phyloP scores from a whole-genome alignment of 2,113 vertebrate genomes.

The Pantherophis guttatus region DNA sequence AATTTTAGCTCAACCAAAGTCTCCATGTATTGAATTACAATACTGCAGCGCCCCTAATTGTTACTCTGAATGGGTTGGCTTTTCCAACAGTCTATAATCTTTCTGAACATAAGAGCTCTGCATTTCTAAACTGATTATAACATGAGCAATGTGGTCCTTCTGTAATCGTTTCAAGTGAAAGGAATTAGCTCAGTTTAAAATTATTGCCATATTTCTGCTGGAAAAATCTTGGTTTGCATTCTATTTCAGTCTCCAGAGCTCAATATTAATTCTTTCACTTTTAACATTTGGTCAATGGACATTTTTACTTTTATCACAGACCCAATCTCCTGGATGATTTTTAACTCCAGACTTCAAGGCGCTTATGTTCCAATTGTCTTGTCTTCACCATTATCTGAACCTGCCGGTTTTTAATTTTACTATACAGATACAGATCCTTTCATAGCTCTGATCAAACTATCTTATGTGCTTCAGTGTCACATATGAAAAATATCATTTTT shows the following conservation, averaged over 20 bases:
- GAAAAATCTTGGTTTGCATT: not conserved
- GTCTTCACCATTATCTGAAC: not conserved
- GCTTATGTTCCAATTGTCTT: not conserved
- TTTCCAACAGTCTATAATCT: not conserved
- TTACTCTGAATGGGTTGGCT: slow-evolving; percentile 34
- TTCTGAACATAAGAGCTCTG: slow-evolving; percentile 19
- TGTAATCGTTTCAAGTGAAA: not conserved
- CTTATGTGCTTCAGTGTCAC: not conserved
- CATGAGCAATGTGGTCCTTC: not conserved
- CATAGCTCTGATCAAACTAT: not conserved
- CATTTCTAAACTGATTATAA: slow-evolving; percentile 24
- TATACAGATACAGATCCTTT: not conserved
- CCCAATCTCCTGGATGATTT: not conserved
- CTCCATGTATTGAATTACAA: slow-evolving; percentile 16
- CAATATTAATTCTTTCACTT: not conserved
- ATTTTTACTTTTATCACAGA: slow-evolving; percentile 22
- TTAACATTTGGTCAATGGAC: not conserved
- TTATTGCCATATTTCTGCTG: not conserved
- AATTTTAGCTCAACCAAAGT: not conserved
- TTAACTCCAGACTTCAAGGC: not conserved
- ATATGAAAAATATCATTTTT: not conserved
- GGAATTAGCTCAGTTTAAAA: not conserved
- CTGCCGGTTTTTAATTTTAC: not conserved
- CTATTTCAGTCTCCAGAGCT: not conserved
- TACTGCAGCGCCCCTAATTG: slow-evolving; percentile 16